Base-by-base conservation (phyloP, 2,888 invertebrate genomes). In the Meta bourneti region DNA sequence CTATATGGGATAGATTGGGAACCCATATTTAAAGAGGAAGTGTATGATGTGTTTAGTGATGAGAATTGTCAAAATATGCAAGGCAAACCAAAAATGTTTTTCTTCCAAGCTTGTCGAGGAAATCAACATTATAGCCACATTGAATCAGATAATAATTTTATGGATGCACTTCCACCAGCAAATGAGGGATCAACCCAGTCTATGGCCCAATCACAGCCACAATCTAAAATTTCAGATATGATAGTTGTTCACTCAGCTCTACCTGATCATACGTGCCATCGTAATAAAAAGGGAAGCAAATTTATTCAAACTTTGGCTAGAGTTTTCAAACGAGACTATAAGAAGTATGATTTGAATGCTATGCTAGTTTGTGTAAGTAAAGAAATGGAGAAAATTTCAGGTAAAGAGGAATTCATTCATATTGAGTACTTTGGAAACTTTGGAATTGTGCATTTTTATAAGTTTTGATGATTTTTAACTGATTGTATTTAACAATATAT, bases 81-180 rank as follows among this genome's bases (percentile, higher is more conserved):
- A 49, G 52, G 52, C 2, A 78, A 78, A 78, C 78, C 78, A 8
- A 78, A 78, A n/a, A 52, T 78, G 52, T 51, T 78, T 20, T 52
- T 78, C 78, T 78, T 78, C 20, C 78, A 78, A 51, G 77, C 77
- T 6, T 77, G 77, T 77, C 77, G 77, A 9, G 77, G 77, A n/a
- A 9, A 77, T 7, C 7, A 77, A 77, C 9, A 49, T 49, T 48
- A 77, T 34, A 34, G 34, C 34, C 34, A 34, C 1, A 34, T n/a
- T 49, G 9, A 11, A 49, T 11, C 11, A 4, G 6, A 13, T 11
- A 16, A 49, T 6, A 11, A 77, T 16, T 61, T 5, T 11, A 61
- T 9, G 6, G 61, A 61, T 61, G 7, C 61, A 9, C 8, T 1
- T 61, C 34, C 34, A 34, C 34, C 4, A 2, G 34, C 34, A 34